Evolutionary conservation across 2,113 vertebrate genomes (phyloP).

Genomic region (Hyperoodon ampullatus): DNA sequence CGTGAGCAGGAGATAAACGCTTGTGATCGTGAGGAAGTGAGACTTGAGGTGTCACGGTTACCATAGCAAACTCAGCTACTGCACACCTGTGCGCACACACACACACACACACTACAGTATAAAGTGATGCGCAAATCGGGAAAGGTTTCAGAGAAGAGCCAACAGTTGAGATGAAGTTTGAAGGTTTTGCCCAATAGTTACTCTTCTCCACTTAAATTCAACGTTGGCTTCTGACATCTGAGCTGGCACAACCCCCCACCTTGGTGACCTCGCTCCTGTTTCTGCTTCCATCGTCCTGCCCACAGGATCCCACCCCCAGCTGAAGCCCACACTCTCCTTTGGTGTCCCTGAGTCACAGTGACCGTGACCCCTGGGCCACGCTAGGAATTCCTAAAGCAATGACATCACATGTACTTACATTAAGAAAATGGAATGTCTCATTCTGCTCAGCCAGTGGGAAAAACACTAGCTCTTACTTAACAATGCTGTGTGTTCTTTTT

Average conservation of each 20-base stretch:
- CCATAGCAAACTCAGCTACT: background rate
- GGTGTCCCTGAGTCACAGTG: background rate
- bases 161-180: background rate
- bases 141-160: background rate
- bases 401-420: no score
- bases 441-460: no score
- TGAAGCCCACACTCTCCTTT: background rate
- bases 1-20: fast-evolving
- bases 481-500: background rate
- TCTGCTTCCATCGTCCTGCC: background rate
- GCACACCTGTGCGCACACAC: fast-evolving
- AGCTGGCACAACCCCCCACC: fast-evolving
- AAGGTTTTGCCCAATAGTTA: background rate
- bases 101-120: background rate
- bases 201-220: background rate
- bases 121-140: background rate
- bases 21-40: fast-evolving
- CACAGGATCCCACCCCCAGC: fast-evolving
- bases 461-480: fast-evolving
- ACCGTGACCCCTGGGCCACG: fast-evolving
- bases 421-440: background rate
- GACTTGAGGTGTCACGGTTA: background rate
- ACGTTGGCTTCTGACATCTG: background rate
- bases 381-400: background rate
- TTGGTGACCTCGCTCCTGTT: background rate